A percentile compares a stretch with the other conserved stretches of the same genome.
phyloP scores from a whole-genome alignment of 2,113 vertebrate genomes.

The Jaculus jaculus region DNA sequence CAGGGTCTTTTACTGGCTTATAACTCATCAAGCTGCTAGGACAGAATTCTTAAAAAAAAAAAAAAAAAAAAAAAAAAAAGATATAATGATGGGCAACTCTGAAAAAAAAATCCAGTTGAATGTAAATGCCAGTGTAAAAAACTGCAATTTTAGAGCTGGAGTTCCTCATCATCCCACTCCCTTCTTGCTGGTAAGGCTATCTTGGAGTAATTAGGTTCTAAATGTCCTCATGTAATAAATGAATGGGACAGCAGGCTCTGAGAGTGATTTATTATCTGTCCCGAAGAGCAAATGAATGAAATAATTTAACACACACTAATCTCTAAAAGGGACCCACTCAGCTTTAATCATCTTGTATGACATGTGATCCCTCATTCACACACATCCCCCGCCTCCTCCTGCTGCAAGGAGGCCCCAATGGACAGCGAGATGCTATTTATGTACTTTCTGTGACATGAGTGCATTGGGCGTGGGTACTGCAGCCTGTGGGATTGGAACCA shows the following conservation, averaged over 20 bases:
- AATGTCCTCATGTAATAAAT: conserved; percentile 84
- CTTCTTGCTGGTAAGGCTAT: conserved; percentile 63
- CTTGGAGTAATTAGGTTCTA: conserved; percentile 83
- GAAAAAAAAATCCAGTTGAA: conserved; percentile 6
- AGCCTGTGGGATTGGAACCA: neutral
- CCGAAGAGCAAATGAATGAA: conserved; percentile 82
- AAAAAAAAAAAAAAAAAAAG: neutral
- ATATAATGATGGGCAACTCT: conserved; percentile 5
- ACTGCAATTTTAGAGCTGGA: neutral
- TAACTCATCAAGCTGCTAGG: too few relatives aligned
- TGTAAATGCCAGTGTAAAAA: neutral
- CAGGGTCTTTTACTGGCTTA: too few relatives aligned
- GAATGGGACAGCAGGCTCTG: conserved; percentile 82
- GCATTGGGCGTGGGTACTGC: conserved; percentile 36
- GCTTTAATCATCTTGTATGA: conserved; percentile 57
- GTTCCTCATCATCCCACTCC: neutral
- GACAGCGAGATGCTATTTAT: conserved; percentile 47
- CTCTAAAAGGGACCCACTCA: conserved; percentile 75
- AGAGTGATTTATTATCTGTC: conserved; percentile 87
- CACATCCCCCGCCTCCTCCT: conserved; percentile 41
- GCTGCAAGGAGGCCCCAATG: neutral
- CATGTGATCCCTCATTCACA: conserved; percentile 69
- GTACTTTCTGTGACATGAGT: conserved; percentile 48
- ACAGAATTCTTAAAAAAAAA: neutral
- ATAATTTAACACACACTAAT: conserved; percentile 82